Conservation (phyloP, 2,797 vertebrate species). For the Balearica regulorum region DNA sequence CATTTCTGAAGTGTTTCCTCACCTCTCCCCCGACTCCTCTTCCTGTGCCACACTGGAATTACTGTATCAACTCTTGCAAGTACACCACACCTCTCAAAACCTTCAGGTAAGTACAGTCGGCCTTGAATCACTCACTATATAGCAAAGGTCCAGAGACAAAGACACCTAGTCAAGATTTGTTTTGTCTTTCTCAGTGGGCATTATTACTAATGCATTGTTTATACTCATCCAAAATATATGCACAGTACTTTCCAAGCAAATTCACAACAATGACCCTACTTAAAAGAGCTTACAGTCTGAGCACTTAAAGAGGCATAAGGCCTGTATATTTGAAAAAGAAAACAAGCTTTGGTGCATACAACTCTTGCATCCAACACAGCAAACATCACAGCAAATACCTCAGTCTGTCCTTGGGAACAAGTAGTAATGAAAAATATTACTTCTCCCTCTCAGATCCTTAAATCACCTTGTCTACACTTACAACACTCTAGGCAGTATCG, state of each 20-base stretch:
- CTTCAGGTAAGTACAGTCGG: background rate
- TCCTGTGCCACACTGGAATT: conserved; percentile 63
- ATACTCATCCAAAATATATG: background rate
- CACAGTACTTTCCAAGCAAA: background rate
- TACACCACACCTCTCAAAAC: conserved; percentile 51
- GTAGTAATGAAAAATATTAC: background rate
- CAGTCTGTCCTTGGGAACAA: background rate
- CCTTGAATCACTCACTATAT: background rate
- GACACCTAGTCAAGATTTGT: background rate
- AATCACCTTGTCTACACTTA: background rate
- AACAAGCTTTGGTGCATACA: background rate
- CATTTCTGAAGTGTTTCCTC: conserved; percentile 56
- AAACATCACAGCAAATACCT: background rate
- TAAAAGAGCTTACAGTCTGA: background rate
- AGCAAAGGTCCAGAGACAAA: background rate
- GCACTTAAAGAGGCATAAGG: background rate
- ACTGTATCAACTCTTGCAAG: conserved; percentile 15
- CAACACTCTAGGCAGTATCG: background rate
- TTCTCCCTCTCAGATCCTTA: background rate
- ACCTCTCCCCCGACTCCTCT: conserved; percentile 45
- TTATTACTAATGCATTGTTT: background rate
- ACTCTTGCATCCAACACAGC: background rate
- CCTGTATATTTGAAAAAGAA: background rate
- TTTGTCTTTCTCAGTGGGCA: background rate
- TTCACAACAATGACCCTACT: background rate